These are phyloP conservation scores for Ganaspis sp. DNA, from an alignment of 1,140 invertebrate genomes.

Conservation along the genomic window DNA sequence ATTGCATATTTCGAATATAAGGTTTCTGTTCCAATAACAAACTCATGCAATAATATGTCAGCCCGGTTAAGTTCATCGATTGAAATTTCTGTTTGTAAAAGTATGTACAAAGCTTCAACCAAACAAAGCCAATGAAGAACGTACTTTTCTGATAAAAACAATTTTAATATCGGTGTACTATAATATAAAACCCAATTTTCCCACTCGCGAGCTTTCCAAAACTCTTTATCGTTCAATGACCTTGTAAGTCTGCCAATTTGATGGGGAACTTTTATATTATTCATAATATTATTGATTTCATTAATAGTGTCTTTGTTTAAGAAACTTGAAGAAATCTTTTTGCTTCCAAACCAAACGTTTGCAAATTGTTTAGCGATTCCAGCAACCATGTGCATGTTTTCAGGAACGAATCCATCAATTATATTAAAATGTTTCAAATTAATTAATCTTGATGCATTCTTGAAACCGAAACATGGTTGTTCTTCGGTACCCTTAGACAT, in stretches of 20 bases:
- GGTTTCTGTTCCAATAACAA: conserved; percentile 7
- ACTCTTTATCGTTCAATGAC: too few relatives aligned
- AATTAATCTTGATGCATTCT: neutral
- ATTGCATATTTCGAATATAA: neutral
- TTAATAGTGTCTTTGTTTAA: too few relatives aligned
- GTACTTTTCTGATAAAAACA: too few relatives aligned
- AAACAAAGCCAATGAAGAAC: neutral
- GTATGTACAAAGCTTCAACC: conserved; percentile 23
- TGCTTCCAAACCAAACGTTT: too few relatives aligned
- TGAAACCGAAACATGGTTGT: neutral
- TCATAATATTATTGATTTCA: too few relatives aligned
- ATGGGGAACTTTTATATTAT: too few relatives aligned
- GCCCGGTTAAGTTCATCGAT: neutral
- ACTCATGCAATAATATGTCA: too few relatives aligned
- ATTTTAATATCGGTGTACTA: too few relatives aligned
- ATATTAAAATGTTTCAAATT: conserved; percentile 28
- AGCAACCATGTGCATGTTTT: conserved; percentile 27
- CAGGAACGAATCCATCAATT: conserved; percentile 29
- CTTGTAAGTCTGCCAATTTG: too few relatives aligned
- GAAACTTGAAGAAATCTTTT: too few relatives aligned
- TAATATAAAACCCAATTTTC: too few relatives aligned
- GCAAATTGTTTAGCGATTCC: conserved; percentile 29
- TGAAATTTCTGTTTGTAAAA: neutral
- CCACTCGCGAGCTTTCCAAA: too few relatives aligned
- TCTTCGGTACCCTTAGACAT: neutral